Conservation (phyloP, 2,113 vertebrate species). For the Eublepharis macularius region DNA sequence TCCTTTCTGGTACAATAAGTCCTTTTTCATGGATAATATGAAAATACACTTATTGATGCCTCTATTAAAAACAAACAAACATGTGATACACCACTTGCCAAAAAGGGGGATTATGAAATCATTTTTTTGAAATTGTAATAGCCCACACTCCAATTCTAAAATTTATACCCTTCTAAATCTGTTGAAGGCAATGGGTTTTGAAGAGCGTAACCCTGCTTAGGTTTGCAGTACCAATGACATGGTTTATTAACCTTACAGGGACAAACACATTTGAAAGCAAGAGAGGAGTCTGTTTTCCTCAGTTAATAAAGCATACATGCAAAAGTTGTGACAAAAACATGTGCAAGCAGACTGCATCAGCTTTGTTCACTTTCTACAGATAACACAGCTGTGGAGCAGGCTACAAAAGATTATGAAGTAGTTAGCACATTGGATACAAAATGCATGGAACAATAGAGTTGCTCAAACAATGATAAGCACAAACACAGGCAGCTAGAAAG, state of each 20-base stretch:
- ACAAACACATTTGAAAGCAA: background rate
- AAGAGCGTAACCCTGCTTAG: no score
- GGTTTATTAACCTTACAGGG: background rate
- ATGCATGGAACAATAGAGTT: background rate
- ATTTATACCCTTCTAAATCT: no score
- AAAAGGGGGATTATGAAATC: background rate
- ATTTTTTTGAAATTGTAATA: background rate
- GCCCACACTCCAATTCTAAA: background rate
- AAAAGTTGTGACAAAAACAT: background rate
- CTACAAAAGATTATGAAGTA: background rate
- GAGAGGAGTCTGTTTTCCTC: background rate
- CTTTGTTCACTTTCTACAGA: background rate
- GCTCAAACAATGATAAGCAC: background rate
- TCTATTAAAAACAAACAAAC: background rate
- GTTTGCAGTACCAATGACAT: background rate
- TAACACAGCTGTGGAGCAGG: background rate
- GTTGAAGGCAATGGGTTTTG: no score
- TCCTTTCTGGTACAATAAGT: background rate
- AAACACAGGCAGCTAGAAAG: background rate
- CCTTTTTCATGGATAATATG: slow-evolving; percentile 5
- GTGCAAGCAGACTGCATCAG: background rate
- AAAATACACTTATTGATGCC: background rate
- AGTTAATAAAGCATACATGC: background rate
- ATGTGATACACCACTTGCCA: background rate
- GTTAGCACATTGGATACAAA: background rate